These are phyloP conservation scores for Eueremaeus valkanovi DNA, from an alignment of 2,888 invertebrate species.

Conservation along the genomic window DNA sequence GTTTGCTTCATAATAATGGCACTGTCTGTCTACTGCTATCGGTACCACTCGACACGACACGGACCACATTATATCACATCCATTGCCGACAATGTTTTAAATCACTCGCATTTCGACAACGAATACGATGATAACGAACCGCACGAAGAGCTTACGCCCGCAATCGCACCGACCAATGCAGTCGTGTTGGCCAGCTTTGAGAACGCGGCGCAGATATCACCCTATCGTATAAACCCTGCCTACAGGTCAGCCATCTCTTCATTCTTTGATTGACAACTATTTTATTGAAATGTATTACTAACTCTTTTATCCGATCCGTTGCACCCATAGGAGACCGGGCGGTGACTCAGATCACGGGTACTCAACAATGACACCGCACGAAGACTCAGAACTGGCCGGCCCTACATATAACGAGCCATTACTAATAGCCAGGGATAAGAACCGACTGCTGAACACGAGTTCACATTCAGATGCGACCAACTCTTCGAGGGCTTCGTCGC, in stretches of 20 bases:
- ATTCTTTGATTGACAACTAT: neutral
- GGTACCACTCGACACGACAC: slow-evolving; percentile 56
- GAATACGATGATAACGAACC: slow-evolving; percentile 53
- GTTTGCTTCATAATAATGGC: slow-evolving; percentile 74
- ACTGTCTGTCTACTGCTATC: slow-evolving; percentile 77
- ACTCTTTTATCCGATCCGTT: neutral
- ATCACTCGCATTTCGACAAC: slow-evolving; percentile 54
- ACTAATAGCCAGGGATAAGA: slow-evolving; percentile 44
- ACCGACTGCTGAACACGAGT: slow-evolving; percentile 26
- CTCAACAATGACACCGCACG: slow-evolving; percentile 87
- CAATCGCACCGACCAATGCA: slow-evolving; percentile 28
- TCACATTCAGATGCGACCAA: slow-evolving; percentile 9
- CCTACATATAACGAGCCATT: slow-evolving; percentile 46
- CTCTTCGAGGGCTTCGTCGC: slow-evolving; percentile 22
- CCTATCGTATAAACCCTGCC: slow-evolving; percentile 77
- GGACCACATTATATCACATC: slow-evolving; percentile 52
- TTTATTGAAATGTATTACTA: slow-evolving; percentile 1
- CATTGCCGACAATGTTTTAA: slow-evolving; percentile 52
- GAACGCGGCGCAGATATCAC: slow-evolving; percentile 69
- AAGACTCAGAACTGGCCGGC: slow-evolving; percentile 65
- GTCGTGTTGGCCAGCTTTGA: slow-evolving; percentile 53
- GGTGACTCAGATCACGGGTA: slow-evolving; percentile 91
- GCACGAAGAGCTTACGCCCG: slow-evolving; percentile 51
- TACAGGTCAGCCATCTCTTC: slow-evolving; percentile 58
- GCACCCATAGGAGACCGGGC: slow-evolving; percentile 59